Percentiles rank a stretch among this genome's conserved stretches.
Evolutionary conservation across 53 echinoderm and acorn worm species (phyloP).

Genomic region (Temnopleurus reevesii): DNA sequence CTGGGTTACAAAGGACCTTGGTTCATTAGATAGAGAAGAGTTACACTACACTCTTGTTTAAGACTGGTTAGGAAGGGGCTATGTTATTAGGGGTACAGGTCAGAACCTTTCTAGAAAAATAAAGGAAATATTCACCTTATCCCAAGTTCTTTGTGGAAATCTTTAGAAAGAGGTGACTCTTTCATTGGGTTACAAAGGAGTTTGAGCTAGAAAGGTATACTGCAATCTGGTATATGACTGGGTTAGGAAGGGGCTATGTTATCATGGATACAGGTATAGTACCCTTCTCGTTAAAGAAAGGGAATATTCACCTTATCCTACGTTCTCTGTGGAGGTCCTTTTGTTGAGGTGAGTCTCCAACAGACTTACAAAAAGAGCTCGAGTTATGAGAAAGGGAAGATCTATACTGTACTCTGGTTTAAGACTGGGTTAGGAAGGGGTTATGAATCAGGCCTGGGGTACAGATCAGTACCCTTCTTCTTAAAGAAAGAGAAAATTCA

Average conservation of each 20-base stretch:
- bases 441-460: too few species aligned
- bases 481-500: neutral
- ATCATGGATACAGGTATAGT: too few species aligned
- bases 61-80: too few species aligned
- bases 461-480: neutral
- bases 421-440: neutral
- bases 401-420: neutral
- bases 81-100: too few species aligned
- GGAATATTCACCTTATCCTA: neutral
- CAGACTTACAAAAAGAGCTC: neutral
- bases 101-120: too few species aligned
- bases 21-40: too few species aligned
- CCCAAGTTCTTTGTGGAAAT: neutral
- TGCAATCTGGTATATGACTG: too few species aligned
- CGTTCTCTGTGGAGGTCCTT: neutral
- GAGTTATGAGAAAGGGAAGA: neutral
- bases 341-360: neutral
- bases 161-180: neutral
- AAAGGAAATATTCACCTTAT: neutral
- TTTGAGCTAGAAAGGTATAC: neutral
- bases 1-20: conserved; percentile 67
- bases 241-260: too few species aligned
- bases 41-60: too few species aligned
- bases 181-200: neutral
- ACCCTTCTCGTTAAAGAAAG: too few species aligned